Base-by-base conservation (phyloP, 2,888 invertebrate species). In the Pollenia griseotomentosa region DNA sequence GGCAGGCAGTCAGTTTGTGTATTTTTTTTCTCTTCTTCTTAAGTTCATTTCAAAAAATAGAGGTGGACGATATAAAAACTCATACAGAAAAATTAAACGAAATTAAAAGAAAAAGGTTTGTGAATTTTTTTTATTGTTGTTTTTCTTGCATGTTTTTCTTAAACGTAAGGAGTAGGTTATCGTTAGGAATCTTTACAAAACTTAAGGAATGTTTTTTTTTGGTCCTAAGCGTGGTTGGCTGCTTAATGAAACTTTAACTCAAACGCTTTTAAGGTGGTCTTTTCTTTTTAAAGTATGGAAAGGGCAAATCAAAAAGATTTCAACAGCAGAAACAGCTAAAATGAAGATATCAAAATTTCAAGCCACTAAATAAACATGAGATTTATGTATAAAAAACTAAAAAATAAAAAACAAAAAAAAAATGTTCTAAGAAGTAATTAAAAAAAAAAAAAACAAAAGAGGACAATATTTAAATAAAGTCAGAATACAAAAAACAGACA, bases 291-390 rank as follows among this genome's bases (percentile, higher is more conserved):
- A 23, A 8, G 9, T 9, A 48, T 23, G 23, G 9, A 51, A 46
- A 12, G 40, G 1, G 42, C 23, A 55, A 63, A 63, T 16, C 33
- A 33, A 4, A 33, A 33, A 33, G 33, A 33, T 33, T 6, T 33
- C 0, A 33, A 33, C 33, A 33, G 33, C 33, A 33, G 33, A 33
- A 5, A 33, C 33, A 44, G 42, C 57, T 77, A 83, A 77, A 86
- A 83, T 80, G 51, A 83, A 83, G 86, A 83, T 81, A 86, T 86
- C 86, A 86, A 83, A 83, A 70, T 65, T 79, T 59, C 33, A 59
- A 82, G 44, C 51, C 61, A 66, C 44, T 65, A 81, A 81, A 71
- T 77, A 73, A 70, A 53, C 80, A 70, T 42, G 40, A 77, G 12
- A 66, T 77, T 70, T 23, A 63, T 40, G 40, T 53, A 19, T 9